phyloP scores from a whole-genome alignment of 2,888 invertebrate species.

The Lydus trimaculatus region DNA sequence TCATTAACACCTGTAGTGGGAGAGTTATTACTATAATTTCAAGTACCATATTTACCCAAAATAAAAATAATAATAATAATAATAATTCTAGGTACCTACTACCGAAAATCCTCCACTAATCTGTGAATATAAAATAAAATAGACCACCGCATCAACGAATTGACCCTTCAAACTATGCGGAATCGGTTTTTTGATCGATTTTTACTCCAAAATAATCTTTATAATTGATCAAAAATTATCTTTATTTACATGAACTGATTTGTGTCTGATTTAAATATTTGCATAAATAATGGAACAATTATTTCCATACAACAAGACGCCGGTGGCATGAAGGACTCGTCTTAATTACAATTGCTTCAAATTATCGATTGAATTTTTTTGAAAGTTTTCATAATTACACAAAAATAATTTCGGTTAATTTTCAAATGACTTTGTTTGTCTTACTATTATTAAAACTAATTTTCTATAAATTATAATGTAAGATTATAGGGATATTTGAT shows the following conservation, averaged over 20 bases:
- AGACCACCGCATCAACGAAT: neutral
- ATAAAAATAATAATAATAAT: neutral
- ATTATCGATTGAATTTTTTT: neutral
- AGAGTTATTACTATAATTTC: constrained; percentile 36
- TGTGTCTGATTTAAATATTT: neutral
- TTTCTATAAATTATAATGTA: neutral
- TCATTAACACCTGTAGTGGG: constrained; percentile 54
- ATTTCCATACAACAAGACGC: too few species aligned
- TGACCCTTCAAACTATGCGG: neutral
- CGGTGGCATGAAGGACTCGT: neutral
- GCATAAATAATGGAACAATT: neutral
- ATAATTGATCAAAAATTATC: too few species aligned
- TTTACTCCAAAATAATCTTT: too few species aligned
- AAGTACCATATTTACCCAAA: constrained; percentile 24
- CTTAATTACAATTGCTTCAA: neutral
- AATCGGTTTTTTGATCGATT: too few species aligned
- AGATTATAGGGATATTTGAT: neutral
- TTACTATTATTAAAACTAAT: neutral
- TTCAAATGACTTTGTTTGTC: neutral
- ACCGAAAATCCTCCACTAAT: too few species aligned
- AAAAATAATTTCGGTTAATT: neutral
- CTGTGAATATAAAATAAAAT: too few species aligned
- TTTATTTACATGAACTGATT: neutral
- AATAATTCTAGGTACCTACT: neutral
- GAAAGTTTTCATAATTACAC: neutral